phyloP scores from a whole-genome alignment of 2,113 vertebrate genomes.

The Upupa epops region DNA sequence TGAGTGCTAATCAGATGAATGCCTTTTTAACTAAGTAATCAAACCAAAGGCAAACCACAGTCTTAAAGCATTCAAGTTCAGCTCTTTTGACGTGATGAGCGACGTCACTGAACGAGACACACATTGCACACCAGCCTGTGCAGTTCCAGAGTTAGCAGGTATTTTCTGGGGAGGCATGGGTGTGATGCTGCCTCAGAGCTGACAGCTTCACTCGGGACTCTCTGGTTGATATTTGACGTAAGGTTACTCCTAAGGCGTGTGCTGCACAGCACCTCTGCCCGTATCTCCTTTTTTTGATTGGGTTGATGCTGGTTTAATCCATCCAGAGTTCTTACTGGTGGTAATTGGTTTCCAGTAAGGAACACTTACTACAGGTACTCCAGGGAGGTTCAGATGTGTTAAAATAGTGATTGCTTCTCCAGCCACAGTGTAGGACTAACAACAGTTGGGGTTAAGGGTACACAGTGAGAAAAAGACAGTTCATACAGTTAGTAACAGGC shows the following conservation, averaged over 20 bases:
- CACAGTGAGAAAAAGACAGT: neutral
- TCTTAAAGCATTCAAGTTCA: neutral
- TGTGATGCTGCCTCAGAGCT: neutral
- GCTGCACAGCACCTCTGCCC: neutral
- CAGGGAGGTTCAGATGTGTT: neutral
- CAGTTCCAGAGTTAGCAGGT: neutral
- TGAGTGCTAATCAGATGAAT: neutral
- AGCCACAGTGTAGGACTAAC: neutral
- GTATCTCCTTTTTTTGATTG: neutral
- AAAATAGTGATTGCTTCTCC: neutral
- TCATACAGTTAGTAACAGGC: neutral
- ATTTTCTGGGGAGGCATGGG: neutral
- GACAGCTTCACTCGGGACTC: neutral
- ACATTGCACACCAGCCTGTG: neutral
- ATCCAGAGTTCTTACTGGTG: neutral
- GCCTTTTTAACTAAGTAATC: slow-evolving; percentile 5
- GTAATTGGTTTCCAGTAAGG: neutral
- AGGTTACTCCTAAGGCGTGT: neutral
- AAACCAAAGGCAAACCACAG: slow-evolving; percentile 12
- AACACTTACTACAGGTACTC: neutral
- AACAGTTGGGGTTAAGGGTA: neutral
- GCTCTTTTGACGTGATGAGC: neutral
- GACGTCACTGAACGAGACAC: neutral
- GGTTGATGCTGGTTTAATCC: neutral
- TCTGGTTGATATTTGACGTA: neutral